Evolutionary conservation across 2,113 vertebrate genomes (phyloP).

Genomic region (Phasianus colchicus): DNA sequence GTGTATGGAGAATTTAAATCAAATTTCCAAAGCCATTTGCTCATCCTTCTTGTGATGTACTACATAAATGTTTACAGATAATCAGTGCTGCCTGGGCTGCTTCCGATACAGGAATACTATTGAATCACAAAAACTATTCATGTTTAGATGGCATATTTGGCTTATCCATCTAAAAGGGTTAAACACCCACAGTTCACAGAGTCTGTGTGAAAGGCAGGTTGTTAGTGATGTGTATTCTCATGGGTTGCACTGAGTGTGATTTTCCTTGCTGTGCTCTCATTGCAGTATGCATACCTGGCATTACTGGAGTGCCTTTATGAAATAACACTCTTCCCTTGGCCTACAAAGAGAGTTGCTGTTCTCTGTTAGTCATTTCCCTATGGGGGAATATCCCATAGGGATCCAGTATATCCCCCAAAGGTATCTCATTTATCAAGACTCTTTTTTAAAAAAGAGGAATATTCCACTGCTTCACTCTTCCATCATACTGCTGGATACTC

Average conservation of each 20-base stretch:
- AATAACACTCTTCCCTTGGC: not conserved
- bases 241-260: not conserved
- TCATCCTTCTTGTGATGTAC: not conserved
- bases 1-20: not conserved
- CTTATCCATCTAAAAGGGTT: not conserved
- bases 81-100: not conserved
- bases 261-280: rapidly evolving
- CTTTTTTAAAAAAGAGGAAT: not conserved
- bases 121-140: not conserved
- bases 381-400: no score
- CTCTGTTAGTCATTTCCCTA: not conserved
- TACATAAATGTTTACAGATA: not conserved
- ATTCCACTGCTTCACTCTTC: not conserved
- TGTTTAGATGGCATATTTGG: not conserved
- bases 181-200: not conserved
- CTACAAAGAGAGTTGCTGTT: not conserved
- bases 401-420: not conserved
- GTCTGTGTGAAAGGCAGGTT: not conserved
- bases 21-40: not conserved
- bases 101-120: not conserved
- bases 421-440: not conserved
- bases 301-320: not conserved
- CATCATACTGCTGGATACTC: not conserved
- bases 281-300: not conserved
- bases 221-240: not conserved